Evolutionary conservation across 2,797 vertebrate species (phyloP), one percentile per base, ranked within the genome.

Genomic region (Galago senegalensis): DNA sequence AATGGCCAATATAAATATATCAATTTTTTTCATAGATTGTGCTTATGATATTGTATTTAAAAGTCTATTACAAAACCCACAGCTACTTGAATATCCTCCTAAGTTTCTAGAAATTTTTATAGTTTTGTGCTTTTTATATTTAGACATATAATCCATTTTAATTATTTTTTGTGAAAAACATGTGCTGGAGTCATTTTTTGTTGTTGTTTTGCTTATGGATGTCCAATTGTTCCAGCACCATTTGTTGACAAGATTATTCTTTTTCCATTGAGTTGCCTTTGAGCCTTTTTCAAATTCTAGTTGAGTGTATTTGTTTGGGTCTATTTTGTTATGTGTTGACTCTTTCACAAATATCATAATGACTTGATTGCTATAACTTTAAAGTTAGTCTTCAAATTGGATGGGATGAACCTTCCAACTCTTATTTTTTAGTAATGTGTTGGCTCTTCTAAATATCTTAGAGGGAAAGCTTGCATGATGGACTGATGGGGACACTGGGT

Each of bases 241-340:
- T 77, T 89, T 86, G 0, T 81, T 94, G 27, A 40, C 92, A 93
- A 95, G 13, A 56, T 61, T 40, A 31, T 53, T 29, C 31, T 82
- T 91, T 75, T 13, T 53, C 27, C 7, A 56, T n/a, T 91, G 56
- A 79, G n/a, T 69, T 89, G 7, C 69, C n/a, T 89, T 96, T 77
- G 61, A 53, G 4, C 4, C 11, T 80, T 80, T 49, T 20, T 12
- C 40, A 49, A 84, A 85, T 37, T 49, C 17, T 8, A 65, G 8
- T 79, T 73, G 27, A 58, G 11, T 34, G 16, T 69, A 40, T 80
- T 56, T n/a, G 8, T 91, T 18, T 58, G 40, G 21, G 23, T 88
- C 53, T 81, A 23, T n/a, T 84, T 34, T 89, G 1, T 67, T 63
- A 61, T 63, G 5, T 58, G 53, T 76, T 84, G 34, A 84, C 61